Evolutionary conservation across 2,113 vertebrate genomes (phyloP).

Genomic region (Lampris megalopsis): DNA sequence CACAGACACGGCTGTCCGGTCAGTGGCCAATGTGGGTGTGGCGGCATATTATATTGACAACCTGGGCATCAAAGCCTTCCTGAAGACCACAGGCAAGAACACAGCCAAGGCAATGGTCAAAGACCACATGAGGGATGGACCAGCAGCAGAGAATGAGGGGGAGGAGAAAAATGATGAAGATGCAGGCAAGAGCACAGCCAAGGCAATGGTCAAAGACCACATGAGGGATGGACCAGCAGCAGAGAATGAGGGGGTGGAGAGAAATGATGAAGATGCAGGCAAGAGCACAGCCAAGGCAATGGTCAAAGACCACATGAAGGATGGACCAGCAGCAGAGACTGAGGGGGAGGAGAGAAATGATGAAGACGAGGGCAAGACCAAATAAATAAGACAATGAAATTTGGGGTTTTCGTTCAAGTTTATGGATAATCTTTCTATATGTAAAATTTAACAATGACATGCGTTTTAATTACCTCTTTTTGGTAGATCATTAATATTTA

Average conservation of each 20-base stretch:
- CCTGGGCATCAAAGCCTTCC: constrained; percentile 86
- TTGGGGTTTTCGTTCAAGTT: background rate
- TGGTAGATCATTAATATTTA: too few species aligned
- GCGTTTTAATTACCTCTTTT: too few species aligned
- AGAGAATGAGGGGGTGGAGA: constrained; percentile 9
- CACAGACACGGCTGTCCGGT: constrained; percentile 86
- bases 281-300: constrained; percentile 84
- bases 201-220: constrained; percentile 79
- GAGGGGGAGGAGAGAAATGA: constrained; percentile 31
- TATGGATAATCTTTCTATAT: too few species aligned
- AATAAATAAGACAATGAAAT: constrained; percentile 9
- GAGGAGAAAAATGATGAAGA: background rate
- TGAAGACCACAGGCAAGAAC: constrained; percentile 86
- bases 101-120: constrained; percentile 81
- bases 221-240: background rate
- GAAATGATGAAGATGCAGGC: constrained; percentile 56
- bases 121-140: constrained; percentile 50
- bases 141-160: background rate
- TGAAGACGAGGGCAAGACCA: constrained; percentile 31
- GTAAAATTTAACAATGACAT: too few species aligned
- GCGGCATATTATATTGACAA: constrained; percentile 90
- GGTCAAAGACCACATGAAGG: constrained; percentile 66
- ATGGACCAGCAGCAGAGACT: background rate
- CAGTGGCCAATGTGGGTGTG: constrained; percentile 88
- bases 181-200: constrained; percentile 83